Percentiles rank a stretch among this genome's conserved stretches.
These are phyloP conservation scores for Phortica magna DNA, from an alignment of 2,888 invertebrate species.

Conservation along the genomic window DNA sequence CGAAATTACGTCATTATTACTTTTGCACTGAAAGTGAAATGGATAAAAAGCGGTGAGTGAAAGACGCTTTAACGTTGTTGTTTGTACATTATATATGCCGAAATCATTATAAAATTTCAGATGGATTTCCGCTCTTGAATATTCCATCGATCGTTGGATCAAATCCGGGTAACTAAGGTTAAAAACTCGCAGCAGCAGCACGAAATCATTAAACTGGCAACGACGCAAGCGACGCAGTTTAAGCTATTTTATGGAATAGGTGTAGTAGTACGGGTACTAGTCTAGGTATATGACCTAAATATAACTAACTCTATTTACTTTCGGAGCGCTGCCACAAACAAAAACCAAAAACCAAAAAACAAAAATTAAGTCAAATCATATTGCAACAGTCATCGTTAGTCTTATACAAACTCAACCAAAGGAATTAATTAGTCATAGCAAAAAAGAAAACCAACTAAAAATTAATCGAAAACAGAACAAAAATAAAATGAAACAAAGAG, in stretches of 20 bases:
- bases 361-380: slow-evolving; percentile 48
- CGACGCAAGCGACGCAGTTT: slow-evolving; percentile 75
- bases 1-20: slow-evolving; percentile 91
- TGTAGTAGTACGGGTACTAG: slow-evolving; percentile 73
- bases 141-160: slow-evolving; percentile 96
- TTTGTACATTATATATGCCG: background rate
- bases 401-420: slow-evolving; percentile 51
- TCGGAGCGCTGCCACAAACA: slow-evolving; percentile 39
- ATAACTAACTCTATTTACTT: slow-evolving; percentile 26
- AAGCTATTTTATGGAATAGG: slow-evolving; percentile 73
- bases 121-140: slow-evolving; percentile 95
- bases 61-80: background rate
- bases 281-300: background rate
- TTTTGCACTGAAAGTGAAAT: slow-evolving; percentile 96
- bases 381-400: slow-evolving; percentile 54
- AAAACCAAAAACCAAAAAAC: slow-evolving; percentile 29
- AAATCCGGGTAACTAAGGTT: slow-evolving; percentile 81
- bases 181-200: slow-evolving; percentile 61
- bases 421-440: slow-evolving; percentile 36
- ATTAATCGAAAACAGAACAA: slow-evolving; percentile 44
- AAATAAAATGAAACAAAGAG: background rate
- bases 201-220: slow-evolving; percentile 62
- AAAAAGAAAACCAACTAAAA: slow-evolving; percentile 32
- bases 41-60: slow-evolving; percentile 91
- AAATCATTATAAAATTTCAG: slow-evolving; percentile 77